Percentiles rank a stretch among this genome's conserved stretches.
Conservation (phyloP, 1,140 invertebrate genomes). For the Pseudomyrmex pallidus region DNA sequence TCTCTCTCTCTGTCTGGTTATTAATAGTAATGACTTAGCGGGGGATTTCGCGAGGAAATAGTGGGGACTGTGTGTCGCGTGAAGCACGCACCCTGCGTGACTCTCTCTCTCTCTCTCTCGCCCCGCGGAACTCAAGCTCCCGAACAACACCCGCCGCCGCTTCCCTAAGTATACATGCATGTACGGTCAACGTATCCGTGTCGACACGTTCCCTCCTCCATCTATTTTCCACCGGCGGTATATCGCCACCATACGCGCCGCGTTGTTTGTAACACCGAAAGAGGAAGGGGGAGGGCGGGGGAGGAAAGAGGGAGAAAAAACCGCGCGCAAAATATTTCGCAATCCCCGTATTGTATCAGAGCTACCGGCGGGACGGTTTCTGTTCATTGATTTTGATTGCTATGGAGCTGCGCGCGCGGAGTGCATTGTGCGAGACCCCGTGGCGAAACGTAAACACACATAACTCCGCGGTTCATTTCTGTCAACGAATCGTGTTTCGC, state of each 20-base stretch:
- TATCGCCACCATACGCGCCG: constrained; percentile 42
- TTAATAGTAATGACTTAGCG: constrained; percentile 80
- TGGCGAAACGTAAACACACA: constrained; percentile 57
- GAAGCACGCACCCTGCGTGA: constrained; percentile 79
- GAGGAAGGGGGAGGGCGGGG: background rate
- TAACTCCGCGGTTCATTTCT: constrained; percentile 48
- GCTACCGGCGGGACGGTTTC: constrained; percentile 17
- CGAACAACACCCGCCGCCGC: constrained; percentile 50
- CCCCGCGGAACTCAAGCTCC: constrained; percentile 22
- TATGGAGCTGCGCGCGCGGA: constrained; percentile 45
- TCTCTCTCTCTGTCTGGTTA: constrained; percentile 70
- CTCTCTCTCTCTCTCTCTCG: background rate
- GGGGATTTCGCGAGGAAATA: constrained; percentile 67
- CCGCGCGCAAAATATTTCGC: constrained; percentile 68
- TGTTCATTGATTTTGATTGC: constrained; percentile 63
- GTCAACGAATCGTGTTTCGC: constrained; percentile 24
- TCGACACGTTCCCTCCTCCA: constrained; percentile 53
- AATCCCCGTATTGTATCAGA: constrained; percentile 50
- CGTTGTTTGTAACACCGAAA: constrained; percentile 2
- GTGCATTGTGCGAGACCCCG: constrained; percentile 28
- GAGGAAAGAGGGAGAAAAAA: constrained; percentile 15
- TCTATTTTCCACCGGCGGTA: constrained; percentile 30
- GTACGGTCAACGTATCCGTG: constrained; percentile 35
- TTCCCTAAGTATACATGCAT: constrained; percentile 51
- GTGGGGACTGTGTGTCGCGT: constrained; percentile 77